Conservation (phyloP, 2,888 invertebrate species). For the Ectemnius cavifrons region DNA sequence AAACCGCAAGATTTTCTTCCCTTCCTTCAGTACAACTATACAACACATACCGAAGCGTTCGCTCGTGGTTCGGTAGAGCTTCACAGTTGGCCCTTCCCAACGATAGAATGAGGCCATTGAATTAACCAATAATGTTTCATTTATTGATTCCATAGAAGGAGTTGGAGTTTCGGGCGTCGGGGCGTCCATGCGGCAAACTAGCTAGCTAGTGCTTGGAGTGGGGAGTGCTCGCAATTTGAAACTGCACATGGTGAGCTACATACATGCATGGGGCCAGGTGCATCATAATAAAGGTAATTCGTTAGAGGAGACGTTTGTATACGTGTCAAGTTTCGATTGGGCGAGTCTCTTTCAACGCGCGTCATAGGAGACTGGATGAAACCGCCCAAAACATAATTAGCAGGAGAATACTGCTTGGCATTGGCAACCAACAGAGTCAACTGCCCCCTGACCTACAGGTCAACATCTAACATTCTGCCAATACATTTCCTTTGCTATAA, state of each 20-base stretch:
- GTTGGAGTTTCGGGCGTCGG: neutral
- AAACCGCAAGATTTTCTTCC: constrained; percentile 32
- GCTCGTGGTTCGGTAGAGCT: no score
- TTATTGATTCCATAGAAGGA: no score
- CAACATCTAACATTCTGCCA: no score
- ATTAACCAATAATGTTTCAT: no score
- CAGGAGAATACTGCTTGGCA: constrained; percentile 33
- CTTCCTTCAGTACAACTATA: no score
- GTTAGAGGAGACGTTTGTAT: constrained; percentile 32
- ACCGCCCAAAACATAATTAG: constrained; percentile 52
- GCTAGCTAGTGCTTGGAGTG: neutral
- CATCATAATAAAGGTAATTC: constrained; percentile 41
- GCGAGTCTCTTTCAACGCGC: constrained; percentile 37
- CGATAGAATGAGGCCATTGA: constrained; percentile 1
- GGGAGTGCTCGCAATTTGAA: constrained; percentile 42
- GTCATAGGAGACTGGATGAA: constrained; percentile 58
- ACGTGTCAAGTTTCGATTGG: constrained; percentile 44
- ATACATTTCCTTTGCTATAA: no score
- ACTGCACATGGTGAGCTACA: constrained; percentile 50
- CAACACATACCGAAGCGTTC: no score
- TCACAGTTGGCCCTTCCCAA: no score
- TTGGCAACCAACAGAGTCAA: constrained; percentile 40
- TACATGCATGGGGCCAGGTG: constrained; percentile 59
- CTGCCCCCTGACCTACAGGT: no score
- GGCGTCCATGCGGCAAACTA: neutral